Evolutionary conservation across 2,888 invertebrate genomes (phyloP).

Genomic region (Exocentrus adspersus): DNA sequence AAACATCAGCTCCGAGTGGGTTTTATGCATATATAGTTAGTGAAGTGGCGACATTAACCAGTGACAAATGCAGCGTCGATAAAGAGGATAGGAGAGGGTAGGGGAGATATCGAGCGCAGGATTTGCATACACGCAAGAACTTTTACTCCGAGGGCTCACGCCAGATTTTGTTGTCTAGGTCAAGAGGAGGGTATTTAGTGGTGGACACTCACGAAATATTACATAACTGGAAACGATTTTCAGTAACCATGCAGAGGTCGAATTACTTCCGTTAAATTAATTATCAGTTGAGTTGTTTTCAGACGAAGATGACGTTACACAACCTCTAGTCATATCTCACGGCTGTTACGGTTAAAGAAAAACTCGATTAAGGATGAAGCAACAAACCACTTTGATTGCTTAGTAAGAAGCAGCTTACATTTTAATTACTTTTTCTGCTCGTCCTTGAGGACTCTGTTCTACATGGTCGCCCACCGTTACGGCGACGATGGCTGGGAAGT

Average conservation of each 20-base stretch:
- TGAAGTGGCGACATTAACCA: slow-evolving; percentile 29
- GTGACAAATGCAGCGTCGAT: slow-evolving; percentile 35
- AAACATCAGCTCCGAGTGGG: slow-evolving; percentile 31
- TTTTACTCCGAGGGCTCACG: too few relatives aligned
- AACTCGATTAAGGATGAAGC: too few relatives aligned
- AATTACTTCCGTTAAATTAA: too few relatives aligned
- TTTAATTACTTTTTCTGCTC: slow-evolving; percentile 41
- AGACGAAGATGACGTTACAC: too few relatives aligned
- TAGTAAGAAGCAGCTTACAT: slow-evolving; percentile 10
- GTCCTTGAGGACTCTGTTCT: slow-evolving; percentile 38
- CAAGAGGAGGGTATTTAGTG: too few relatives aligned
- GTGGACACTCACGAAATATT: too few relatives aligned
- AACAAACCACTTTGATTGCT: slow-evolving; percentile 4
- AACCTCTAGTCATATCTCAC: too few relatives aligned
- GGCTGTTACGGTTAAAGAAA: too few relatives aligned
- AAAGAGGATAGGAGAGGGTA: not conserved
- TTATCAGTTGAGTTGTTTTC: too few relatives aligned
- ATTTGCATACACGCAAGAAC: not conserved
- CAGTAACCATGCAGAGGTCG: too few relatives aligned
- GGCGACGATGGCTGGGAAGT: slow-evolving; percentile 35
- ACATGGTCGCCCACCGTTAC: slow-evolving; percentile 39
- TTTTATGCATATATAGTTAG: slow-evolving; percentile 40
- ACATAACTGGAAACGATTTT: too few relatives aligned
- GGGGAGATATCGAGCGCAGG: not conserved
- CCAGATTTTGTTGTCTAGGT: too few relatives aligned